Percentiles rank a stretch among this genome's conserved stretches.
Evolutionary conservation across 2,113 vertebrate species (phyloP).

Genomic region (Pachyramphus minor): DNA sequence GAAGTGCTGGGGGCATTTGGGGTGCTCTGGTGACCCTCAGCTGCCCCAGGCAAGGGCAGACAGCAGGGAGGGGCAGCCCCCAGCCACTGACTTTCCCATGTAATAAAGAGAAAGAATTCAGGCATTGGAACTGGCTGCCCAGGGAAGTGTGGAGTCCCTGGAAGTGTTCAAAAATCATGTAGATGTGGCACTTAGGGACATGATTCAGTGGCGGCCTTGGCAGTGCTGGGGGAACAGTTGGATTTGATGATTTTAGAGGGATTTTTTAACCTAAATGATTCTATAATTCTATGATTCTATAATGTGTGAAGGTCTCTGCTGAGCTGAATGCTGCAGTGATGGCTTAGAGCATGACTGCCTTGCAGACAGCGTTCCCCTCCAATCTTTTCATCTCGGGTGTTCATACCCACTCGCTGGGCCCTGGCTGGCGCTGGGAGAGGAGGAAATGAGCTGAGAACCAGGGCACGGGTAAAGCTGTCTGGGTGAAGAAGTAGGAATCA

Average conservation of each 20-base stretch:
- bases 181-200: not conserved
- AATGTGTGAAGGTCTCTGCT: rapidly evolving
- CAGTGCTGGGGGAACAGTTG: not conserved
- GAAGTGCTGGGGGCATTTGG: not conserved
- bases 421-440: not conserved
- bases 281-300: not conserved
- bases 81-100: rapidly evolving
- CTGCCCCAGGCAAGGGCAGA: rapidly evolving
- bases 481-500: not conserved
- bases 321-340: not conserved
- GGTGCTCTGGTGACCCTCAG: not conserved
- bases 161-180: not conserved
- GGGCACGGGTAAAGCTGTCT: not conserved
- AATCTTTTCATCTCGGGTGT: not conserved
- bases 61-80: not conserved
- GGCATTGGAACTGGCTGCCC: not conserved
- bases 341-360: not conserved
- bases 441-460: not conserved
- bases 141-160: not conserved
- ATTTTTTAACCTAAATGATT: not conserved
- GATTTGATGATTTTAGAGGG: not conserved
- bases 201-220: not conserved
- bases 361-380: not conserved
- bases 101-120: not conserved
- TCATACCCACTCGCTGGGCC: rapidly evolving